Evolutionary conservation across 2,113 vertebrate species (phyloP).

Genomic region (Cochlearius cochlearius): DNA sequence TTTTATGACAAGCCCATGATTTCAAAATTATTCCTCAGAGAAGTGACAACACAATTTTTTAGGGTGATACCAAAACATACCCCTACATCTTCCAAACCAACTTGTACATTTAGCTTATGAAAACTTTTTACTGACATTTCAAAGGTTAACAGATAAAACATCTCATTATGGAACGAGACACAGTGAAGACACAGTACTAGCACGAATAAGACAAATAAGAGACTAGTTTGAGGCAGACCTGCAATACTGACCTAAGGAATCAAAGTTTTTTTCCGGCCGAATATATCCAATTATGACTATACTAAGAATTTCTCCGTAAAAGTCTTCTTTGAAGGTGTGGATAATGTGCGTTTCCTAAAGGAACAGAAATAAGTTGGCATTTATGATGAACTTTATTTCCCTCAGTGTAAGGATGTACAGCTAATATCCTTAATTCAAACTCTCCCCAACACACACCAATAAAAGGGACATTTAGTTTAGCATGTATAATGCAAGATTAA

Average conservation of each 20-base stretch:
- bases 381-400: not conserved
- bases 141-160: not conserved
- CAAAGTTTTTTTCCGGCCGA: constrained; percentile 89
- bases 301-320: constrained; percentile 91
- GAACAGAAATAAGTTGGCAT: not conserved
- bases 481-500: not conserved
- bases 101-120: not conserved
- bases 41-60: not conserved
- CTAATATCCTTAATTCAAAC: not conserved
- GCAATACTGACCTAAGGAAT: constrained; percentile 84
- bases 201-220: not conserved
- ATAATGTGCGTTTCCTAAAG: constrained; percentile 93
- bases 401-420: not conserved
- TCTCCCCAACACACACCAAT: not conserved
- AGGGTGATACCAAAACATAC: not conserved
- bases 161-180: not conserved
- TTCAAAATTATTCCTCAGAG: not conserved
- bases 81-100: not conserved
- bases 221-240: not conserved
- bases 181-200: not conserved
- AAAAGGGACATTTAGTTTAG: not conserved
- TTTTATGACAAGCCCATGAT: not conserved
- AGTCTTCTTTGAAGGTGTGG: constrained; percentile 93
- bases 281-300: constrained; percentile 92
- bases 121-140: not conserved